These are phyloP conservation scores for Parazoanthus swiftii DNA, from an alignment of 92 coral and sea anemone genomes.

Conservation along the genomic window DNA sequence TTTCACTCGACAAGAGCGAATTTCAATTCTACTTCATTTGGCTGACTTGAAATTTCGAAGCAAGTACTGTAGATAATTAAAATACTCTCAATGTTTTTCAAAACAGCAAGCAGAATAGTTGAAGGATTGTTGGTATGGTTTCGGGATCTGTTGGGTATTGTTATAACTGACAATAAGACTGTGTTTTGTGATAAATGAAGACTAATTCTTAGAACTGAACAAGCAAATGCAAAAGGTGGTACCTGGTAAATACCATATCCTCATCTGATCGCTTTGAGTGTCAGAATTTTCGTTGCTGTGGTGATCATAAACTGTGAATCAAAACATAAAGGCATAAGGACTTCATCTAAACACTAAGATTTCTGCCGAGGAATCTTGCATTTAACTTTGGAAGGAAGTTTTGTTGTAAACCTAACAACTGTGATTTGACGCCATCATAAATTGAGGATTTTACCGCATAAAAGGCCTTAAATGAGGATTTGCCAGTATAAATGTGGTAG, in stretches of 20 bases:
- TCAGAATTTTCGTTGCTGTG: not conserved
- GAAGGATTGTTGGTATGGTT: too few species aligned
- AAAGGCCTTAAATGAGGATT: not conserved
- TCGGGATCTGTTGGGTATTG: too few species aligned
- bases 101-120: too few species aligned
- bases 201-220: not conserved
- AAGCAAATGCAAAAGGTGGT: not conserved
- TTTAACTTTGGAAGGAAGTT: not conserved
- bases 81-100: too few species aligned
- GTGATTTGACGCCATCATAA: slow-evolving; percentile 7
- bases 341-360: not conserved
- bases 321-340: not conserved
- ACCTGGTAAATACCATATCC: not conserved
- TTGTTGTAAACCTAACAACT: not conserved
- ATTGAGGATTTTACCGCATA: not conserved
- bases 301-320: not conserved
- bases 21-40: too few species aligned
- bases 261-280: not conserved
- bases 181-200: not conserved
- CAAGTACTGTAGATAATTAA: too few species aligned
- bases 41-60: too few species aligned
- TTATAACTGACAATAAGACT: too few species aligned
- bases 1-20: too few species aligned
- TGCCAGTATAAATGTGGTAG: not conserved
- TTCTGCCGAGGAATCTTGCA: not conserved